A percentile compares a stretch with the other conserved stretches of the same genome.
phyloP scores from a whole-genome alignment of 2,113 vertebrate genomes.

The Aramus guarauna region DNA sequence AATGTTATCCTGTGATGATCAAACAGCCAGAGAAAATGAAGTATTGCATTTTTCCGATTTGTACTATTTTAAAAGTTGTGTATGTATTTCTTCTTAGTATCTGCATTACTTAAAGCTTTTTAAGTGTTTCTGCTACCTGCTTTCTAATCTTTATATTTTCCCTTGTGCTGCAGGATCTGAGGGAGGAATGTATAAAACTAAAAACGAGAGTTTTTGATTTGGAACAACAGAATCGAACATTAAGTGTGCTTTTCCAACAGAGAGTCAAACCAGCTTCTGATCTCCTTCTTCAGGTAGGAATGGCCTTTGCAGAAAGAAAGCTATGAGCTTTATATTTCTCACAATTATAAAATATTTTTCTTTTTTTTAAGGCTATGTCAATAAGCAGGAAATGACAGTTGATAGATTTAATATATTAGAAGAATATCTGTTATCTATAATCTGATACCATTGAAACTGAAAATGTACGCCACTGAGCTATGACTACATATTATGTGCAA shows the following conservation, averaged over 20 bases:
- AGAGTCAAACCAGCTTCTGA: constrained; percentile 85
- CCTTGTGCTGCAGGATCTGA: constrained; percentile 79
- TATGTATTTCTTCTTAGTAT: constrained; percentile 2
- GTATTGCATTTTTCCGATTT: not conserved
- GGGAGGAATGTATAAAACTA: constrained; percentile 90
- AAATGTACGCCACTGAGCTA: not conserved
- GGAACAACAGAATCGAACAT: constrained; percentile 88
- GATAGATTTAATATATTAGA: constrained; percentile 3
- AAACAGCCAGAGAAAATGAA: not conserved
- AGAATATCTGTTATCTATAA: not conserved
- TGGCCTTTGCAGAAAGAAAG: not conserved
- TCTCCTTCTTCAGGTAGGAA: constrained; percentile 87
- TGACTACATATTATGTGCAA: not conserved
- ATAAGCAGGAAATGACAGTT: not conserved
- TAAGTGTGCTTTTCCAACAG: constrained; percentile 89
- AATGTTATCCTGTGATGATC: not conserved
- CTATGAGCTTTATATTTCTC: not conserved
- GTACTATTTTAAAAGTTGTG: not conserved
- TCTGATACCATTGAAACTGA: constrained; percentile 1
- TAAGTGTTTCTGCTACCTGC: not conserved
- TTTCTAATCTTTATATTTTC: not conserved
- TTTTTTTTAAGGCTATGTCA: not conserved
- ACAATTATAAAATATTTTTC: not conserved
- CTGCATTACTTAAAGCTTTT: not conserved
- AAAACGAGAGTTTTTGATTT: constrained; percentile 91